Conservation (phyloP, 2,113 vertebrate species). For the Hylia prasina region DNA sequence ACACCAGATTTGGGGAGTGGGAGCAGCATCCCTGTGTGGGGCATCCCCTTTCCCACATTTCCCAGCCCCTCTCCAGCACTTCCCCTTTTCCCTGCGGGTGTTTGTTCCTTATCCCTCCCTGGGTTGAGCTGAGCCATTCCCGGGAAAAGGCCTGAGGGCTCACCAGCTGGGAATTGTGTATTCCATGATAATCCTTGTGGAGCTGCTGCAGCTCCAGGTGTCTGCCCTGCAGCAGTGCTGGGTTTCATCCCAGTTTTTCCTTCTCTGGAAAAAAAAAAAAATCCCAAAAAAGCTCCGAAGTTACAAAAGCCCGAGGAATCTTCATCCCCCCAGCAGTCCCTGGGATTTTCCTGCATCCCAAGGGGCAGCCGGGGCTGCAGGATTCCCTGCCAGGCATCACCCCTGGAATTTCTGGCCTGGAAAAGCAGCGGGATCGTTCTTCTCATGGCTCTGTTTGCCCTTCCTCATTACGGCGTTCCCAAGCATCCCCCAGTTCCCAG, state of each 20-base stretch:
- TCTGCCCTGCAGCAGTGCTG: background rate
- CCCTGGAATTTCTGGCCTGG: rapidly evolving
- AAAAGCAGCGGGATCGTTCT: rapidly evolving
- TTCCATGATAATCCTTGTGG: too few relatives aligned
- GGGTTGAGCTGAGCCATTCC: background rate
- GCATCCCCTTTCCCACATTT: background rate
- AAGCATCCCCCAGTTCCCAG: background rate
- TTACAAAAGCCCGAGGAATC: background rate
- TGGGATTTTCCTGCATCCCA: background rate
- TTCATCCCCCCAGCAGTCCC: rapidly evolving
- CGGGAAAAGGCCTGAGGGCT: background rate
- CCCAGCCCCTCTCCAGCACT: background rate
- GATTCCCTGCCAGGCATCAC: background rate
- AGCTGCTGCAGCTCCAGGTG: background rate
- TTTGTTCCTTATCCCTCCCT: background rate
- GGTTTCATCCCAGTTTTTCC: rapidly evolving
- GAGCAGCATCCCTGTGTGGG: background rate
- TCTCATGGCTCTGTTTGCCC: background rate
- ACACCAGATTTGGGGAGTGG: background rate
- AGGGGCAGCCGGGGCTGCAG: rapidly evolving
- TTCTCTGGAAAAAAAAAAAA: background rate
- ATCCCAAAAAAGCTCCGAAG: background rate
- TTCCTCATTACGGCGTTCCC: background rate
- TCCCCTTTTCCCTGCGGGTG: background rate
- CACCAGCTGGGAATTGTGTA: background rate